These are phyloP conservation scores for Dioctria linearis DNA, from an alignment of 2,888 invertebrate species.

Conservation along the genomic window DNA sequence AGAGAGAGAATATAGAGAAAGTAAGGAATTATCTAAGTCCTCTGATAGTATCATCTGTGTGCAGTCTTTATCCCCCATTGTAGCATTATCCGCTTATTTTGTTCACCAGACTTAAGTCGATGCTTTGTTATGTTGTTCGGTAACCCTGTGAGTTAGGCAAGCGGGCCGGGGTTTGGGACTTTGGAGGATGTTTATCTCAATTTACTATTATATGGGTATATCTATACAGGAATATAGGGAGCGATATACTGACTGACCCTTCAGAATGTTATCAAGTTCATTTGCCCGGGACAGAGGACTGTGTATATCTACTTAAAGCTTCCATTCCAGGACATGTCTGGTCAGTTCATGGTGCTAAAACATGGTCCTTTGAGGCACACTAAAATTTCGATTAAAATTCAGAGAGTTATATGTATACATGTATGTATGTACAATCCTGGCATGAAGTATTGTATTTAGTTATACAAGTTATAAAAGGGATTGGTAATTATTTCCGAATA, in stretches of 20 bases:
- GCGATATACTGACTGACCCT: background rate
- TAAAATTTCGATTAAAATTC: too few species aligned
- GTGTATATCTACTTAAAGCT: background rate
- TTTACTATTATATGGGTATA: background rate
- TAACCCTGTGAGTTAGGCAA: background rate
- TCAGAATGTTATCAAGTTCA: constrained; percentile 15
- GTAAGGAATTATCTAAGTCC: constrained; percentile 40
- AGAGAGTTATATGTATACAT: too few species aligned
- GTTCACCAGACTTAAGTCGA: constrained; percentile 50
- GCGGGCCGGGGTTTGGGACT: background rate
- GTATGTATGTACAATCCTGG: too few species aligned
- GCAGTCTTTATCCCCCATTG: constrained; percentile 46
- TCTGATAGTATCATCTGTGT: constrained; percentile 48
- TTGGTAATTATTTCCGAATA: too few species aligned
- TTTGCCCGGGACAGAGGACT: background rate
- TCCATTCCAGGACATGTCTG: too few species aligned
- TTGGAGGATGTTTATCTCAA: background rate
- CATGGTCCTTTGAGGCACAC: too few species aligned
- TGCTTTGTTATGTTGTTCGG: constrained; percentile 30
- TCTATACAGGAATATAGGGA: background rate
- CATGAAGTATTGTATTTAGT: too few species aligned
- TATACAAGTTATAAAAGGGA: too few species aligned
- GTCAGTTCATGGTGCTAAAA: too few species aligned
- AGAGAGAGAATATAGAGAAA: background rate
- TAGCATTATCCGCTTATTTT: constrained; percentile 51